These are phyloP conservation scores for Polyommatus iphigenia DNA, from an alignment of 2,888 invertebrate genomes.

Conservation along the genomic window DNA sequence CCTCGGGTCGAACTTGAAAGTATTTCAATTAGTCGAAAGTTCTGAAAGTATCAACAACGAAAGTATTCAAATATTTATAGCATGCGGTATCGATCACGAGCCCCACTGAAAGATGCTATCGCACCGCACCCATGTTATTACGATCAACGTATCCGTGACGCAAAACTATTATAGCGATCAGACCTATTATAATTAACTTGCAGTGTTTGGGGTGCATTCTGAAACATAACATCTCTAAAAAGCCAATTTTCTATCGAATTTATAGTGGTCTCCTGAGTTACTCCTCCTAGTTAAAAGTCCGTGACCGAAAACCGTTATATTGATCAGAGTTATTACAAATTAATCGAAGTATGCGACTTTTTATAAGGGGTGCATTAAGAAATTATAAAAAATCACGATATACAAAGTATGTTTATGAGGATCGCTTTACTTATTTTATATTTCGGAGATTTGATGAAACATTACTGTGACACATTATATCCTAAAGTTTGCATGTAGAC, in stretches of 20 bases:
- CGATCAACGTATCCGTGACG: constrained; percentile 54
- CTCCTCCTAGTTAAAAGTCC: constrained; percentile 38
- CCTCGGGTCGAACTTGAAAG: constrained; percentile 44
- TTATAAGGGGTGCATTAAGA: too few species aligned
- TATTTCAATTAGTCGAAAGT: constrained; percentile 67
- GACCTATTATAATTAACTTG: constrained; percentile 21
- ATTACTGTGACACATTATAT: too few species aligned
- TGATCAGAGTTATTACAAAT: constrained; percentile 30
- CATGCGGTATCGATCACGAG: constrained; percentile 60
- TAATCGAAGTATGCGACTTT: neutral
- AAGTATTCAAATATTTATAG: constrained; percentile 74
- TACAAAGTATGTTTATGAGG: too few species aligned
- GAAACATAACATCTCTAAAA: neutral
- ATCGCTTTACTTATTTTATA: too few species aligned
- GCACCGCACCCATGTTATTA: constrained; percentile 65
- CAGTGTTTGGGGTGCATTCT: neutral
- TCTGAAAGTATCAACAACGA: constrained; percentile 45
- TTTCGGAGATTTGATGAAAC: too few species aligned
- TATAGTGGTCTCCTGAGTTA: neutral
- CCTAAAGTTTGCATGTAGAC: too few species aligned
- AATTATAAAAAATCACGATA: too few species aligned
- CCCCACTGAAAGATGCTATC: constrained; percentile 75
- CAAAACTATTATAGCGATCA: constrained; percentile 43
- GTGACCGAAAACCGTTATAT: constrained; percentile 44
- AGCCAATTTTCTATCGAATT: neutral